phyloP scores from a whole-genome alignment of 2,888 invertebrate genomes.

The Phengaris alcon region DNA sequence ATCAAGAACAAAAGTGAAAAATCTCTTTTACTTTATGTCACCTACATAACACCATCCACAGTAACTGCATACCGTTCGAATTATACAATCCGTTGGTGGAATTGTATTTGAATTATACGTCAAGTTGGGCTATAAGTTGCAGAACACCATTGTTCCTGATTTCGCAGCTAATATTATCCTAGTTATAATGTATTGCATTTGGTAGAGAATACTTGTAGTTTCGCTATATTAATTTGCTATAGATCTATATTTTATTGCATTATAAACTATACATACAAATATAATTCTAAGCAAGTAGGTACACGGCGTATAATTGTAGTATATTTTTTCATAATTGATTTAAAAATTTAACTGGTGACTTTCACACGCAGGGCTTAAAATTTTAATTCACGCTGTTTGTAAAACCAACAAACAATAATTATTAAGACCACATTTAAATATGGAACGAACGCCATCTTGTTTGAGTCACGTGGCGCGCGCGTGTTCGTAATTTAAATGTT shows the following conservation, averaged over 20 bases:
- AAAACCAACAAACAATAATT: conserved; percentile 54
- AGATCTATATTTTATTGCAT: too few relatives aligned
- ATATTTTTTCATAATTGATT: not conserved
- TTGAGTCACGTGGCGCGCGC: conserved; percentile 43
- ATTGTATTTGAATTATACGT: conserved; percentile 49
- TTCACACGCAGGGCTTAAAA: conserved; percentile 38
- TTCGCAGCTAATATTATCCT: conserved; percentile 26
- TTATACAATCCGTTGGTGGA: conserved; percentile 38
- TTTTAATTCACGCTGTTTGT: conserved; percentile 42
- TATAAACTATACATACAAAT: too few relatives aligned
- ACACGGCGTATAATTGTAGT: not conserved
- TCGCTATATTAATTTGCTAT: too few relatives aligned
- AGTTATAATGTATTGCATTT: not conserved
- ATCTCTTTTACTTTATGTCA: not conserved
- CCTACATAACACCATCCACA: conserved; percentile 39
- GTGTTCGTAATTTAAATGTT: conserved; percentile 40
- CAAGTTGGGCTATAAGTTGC: conserved; percentile 53
- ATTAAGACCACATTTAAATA: conserved; percentile 47
- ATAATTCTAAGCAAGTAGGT: too few relatives aligned
- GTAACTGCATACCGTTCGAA: conserved; percentile 34
- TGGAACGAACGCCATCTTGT: conserved; percentile 44
- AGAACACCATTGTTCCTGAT: conserved; percentile 38
- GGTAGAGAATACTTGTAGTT: not conserved
- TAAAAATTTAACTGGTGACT: conserved; percentile 30
- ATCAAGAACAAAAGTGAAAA: not conserved